Evolutionary conservation across 2,113 vertebrate species (phyloP).

Genomic region (Pavo muticus): DNA sequence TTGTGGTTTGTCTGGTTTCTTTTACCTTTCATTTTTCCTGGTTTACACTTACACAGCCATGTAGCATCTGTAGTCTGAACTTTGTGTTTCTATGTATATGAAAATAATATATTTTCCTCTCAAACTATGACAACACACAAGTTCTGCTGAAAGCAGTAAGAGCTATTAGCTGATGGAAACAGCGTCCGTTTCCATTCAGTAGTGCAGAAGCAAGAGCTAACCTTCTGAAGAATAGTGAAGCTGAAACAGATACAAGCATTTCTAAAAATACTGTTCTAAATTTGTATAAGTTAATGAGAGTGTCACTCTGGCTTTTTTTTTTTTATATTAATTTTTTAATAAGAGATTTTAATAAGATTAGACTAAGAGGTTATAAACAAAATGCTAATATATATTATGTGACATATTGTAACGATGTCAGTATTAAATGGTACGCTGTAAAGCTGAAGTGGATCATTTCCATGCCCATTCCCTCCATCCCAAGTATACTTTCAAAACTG

Average conservation of each 20-base stretch:
- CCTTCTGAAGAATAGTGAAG: not conserved
- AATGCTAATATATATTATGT: not conserved
- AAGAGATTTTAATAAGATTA: too few relatives aligned
- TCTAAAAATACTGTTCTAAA: not conserved
- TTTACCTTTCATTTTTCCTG: not conserved
- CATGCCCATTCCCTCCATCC: not conserved
- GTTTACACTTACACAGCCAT: not conserved
- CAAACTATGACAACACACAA: not conserved
- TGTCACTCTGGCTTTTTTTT: not conserved
- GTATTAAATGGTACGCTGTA: not conserved
- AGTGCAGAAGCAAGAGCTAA: not conserved
- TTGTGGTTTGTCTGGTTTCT: not conserved
- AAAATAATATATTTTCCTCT: not conserved
- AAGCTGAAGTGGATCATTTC: not conserved
- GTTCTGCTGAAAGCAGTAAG: not conserved
- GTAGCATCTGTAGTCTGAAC: not conserved
- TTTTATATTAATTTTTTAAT: not conserved
- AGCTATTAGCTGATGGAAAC: not conserved
- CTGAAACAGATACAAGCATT: not conserved
- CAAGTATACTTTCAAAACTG: not conserved
- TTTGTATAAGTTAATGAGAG: not conserved
- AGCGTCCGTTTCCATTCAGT: not conserved
- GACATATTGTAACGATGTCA: not conserved
- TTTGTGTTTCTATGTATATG: not conserved
- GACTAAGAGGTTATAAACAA: not conserved